Base-by-base conservation (phyloP, 2,797 vertebrate genomes). In the Pogonophryne albipinna region DNA sequence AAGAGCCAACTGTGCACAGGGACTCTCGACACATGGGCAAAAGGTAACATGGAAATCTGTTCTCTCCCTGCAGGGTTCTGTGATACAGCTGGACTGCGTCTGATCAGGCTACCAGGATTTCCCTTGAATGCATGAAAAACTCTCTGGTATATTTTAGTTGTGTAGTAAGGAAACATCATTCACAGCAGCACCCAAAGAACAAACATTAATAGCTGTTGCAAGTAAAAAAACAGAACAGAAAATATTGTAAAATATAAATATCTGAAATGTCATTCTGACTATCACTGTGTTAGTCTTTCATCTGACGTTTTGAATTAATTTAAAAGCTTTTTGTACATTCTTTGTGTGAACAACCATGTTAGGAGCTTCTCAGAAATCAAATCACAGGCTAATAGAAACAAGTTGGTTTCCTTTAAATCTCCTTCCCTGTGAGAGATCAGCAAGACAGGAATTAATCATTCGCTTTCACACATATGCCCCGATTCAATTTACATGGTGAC, bases 11-110 rank as follows among this genome's bases (percentile, higher is more conserved):
- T n/a, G 61, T 77, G 74, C 7, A 6, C 4, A 31, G 76, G 50
- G 83, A 86, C 61, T 42, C 64, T 46, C 6, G 55, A n/a, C 45
- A 62, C 45, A 47, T 72, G 60, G 57, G 41, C 66, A 75, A 46
- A 41, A 74, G 70, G 58, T 64, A 61, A 78, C 61, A 41, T 38
- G 45, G 44, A 60, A 44, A 71, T 59, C 57, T 70, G 20, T 78
- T 84, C 75, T 84, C 80, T 78, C 68, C 69, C 71, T 23, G 27
- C 64, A 78, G 66, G 69, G 66, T 74, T 83, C 76, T 71, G 60
- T 64, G 50, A 81, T 73, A 64, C n/a, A 41, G 60, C 58, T 9
- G 4, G 9, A 79, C 51, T 71, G 34, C 46, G 74, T 70, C 56
- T 76, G 66, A 44, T 71, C 59, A 63, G 62, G 50, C 55, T 60